Conservation (phyloP, 2,797 vertebrate species). For the Monodelphis domestica region DNA sequence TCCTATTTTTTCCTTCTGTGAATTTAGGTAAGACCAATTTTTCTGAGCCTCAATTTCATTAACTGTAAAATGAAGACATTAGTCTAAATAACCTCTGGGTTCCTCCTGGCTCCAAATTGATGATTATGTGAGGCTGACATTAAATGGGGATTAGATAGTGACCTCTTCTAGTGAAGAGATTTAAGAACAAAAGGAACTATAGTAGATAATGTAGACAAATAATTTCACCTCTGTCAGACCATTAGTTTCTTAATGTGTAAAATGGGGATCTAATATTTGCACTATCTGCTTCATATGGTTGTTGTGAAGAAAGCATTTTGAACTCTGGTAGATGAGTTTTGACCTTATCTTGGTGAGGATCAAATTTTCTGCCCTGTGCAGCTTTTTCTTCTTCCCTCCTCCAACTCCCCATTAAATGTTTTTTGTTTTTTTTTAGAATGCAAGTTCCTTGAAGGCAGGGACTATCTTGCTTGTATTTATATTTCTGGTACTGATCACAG, state of each 20-base stretch:
- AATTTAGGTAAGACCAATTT: neutral
- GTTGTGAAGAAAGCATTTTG: neutral
- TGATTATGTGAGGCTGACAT: neutral
- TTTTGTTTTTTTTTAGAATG: neutral
- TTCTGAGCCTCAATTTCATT: neutral
- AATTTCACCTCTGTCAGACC: neutral
- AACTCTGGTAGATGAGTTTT: neutral
- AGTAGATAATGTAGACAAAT: neutral
- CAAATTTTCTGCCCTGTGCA: no score
- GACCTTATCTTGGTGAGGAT: neutral
- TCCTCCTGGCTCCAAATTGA: neutral
- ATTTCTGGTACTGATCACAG: neutral
- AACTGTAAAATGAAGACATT: neutral
- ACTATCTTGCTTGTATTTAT: neutral
- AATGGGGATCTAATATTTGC: neutral
- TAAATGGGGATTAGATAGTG: neutral
- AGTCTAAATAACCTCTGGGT: neutral
- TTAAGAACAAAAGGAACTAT: neutral
- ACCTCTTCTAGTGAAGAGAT: neutral
- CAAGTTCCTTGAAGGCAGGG: no score
- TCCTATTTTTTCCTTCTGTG: neutral
- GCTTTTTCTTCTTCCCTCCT: neutral
- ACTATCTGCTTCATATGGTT: neutral
- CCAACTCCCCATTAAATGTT: neutral
- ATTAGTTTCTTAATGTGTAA: neutral